phyloP scores from a whole-genome alignment of 2,888 invertebrate species.

The Lasioglossum leucozonium region DNA sequence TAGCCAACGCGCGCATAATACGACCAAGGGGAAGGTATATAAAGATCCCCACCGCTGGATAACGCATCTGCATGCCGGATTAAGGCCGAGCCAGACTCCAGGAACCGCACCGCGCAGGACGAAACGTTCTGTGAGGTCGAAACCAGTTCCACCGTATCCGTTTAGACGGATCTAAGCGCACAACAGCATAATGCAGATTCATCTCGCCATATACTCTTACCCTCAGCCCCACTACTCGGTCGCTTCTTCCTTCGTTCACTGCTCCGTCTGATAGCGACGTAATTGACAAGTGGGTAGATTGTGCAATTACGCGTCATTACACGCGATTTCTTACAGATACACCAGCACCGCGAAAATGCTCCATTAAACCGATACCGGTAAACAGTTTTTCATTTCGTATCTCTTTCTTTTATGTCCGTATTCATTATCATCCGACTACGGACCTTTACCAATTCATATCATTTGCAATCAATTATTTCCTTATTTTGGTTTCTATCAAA shows the following conservation, averaged over 20 bases:
- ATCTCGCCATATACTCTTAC: conserved; percentile 26
- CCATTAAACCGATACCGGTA: not conserved
- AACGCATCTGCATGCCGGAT: conserved; percentile 66
- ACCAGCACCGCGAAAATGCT: conserved; percentile 6
- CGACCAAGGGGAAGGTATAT: conserved; percentile 39
- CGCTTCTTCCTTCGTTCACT: not conserved
- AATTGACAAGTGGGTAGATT: conserved; percentile 58
- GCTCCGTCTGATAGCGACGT: conserved; percentile 45
- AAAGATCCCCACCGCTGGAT: conserved; percentile 43
- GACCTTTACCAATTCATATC: not conserved
- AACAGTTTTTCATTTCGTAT: not conserved
- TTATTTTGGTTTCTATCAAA: not conserved
- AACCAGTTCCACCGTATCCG: conserved; percentile 60
- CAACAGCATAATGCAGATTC: conserved; percentile 55
- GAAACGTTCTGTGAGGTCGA: conserved; percentile 61
- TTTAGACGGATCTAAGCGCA: conserved; percentile 55
- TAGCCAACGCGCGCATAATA: conserved; percentile 53
- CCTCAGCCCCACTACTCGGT: not conserved
- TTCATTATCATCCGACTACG: not conserved
- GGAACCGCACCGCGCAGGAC: conserved; percentile 45
- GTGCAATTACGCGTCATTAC: conserved; percentile 63
- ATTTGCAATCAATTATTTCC: not conserved
- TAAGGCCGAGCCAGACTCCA: conserved; percentile 51
- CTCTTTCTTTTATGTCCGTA: not conserved
- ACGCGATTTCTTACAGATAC: conserved; percentile 36